These are phyloP conservation scores for Habrosyne pyritoides DNA, from an alignment of 2,888 invertebrate species.

Conservation along the genomic window DNA sequence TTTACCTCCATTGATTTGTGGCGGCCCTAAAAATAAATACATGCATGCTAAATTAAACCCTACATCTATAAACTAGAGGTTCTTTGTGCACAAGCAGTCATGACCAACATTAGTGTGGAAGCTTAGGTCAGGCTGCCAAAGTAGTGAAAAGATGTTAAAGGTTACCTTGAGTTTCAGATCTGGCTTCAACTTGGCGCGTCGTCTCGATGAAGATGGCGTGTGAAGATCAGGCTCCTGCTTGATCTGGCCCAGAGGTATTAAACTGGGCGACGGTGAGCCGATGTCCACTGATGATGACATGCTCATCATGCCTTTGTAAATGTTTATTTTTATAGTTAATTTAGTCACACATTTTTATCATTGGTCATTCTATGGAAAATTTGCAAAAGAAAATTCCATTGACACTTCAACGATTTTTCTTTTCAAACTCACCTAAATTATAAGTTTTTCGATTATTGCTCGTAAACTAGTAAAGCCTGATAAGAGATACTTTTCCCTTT, in stretches of 20 bases:
- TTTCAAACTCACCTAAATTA: too few relatives aligned
- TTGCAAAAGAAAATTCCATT: too few relatives aligned
- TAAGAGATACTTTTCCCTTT: too few relatives aligned
- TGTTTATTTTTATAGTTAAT: not conserved
- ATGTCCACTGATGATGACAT: constrained; percentile 56
- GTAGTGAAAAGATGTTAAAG: not conserved
- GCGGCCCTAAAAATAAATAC: constrained; percentile 10
- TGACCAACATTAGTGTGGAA: not conserved
- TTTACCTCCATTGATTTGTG: constrained; percentile 7
- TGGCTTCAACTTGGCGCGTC: constrained; percentile 93
- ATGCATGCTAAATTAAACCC: constrained; percentile 10
- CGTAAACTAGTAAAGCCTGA: too few relatives aligned
- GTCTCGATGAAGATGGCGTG: constrained; percentile 85
- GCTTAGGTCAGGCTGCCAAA: constrained; percentile 2
- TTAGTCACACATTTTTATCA: too few relatives aligned
- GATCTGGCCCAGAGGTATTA: constrained; percentile 72
- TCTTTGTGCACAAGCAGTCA: constrained; percentile 6
- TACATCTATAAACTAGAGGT: not conserved
- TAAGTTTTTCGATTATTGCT: too few relatives aligned
- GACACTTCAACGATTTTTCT: too few relatives aligned
- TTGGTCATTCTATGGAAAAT: too few relatives aligned
- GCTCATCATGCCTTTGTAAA: constrained; percentile 40
- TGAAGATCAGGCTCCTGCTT: constrained; percentile 81
- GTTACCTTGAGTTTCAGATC: constrained; percentile 90
- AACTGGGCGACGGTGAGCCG: constrained; percentile 58